Percentiles rank a stretch among this genome's conserved stretches.
Conservation (phyloP, 2,888 invertebrate genomes). For the Oxystoma pomonae region DNA sequence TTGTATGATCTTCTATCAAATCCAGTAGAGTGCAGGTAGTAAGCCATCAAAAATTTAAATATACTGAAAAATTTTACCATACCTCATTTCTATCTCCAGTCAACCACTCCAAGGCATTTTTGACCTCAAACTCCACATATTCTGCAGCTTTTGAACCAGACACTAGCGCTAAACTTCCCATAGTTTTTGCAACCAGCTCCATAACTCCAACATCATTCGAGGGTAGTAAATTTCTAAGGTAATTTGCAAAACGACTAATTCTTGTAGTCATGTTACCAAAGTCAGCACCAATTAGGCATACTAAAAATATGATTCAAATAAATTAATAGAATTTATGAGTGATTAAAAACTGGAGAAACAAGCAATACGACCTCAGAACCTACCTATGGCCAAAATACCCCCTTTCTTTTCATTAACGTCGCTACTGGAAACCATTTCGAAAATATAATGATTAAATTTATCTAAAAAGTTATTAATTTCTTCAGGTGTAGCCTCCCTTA, state of each 20-base stretch:
- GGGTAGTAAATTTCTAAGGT: slow-evolving; percentile 83
- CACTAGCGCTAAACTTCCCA: slow-evolving; percentile 86
- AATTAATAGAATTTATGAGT: no score
- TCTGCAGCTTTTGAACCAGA: slow-evolving; percentile 93
- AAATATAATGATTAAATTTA: slow-evolving; percentile 92
- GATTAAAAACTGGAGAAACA: not conserved
- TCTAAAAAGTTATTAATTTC: slow-evolving; percentile 89
- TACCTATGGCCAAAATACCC: slow-evolving; percentile 89
- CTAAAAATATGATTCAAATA: slow-evolving; percentile 51
- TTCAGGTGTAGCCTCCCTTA: slow-evolving; percentile 85
- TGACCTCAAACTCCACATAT: slow-evolving; percentile 97
- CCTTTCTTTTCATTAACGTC: slow-evolving; percentile 95
- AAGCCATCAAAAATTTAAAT: no score
- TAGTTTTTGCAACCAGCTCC: slow-evolving; percentile 93
- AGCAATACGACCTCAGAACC: slow-evolving; percentile 16
- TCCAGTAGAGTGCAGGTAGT: no score
- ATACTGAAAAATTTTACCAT: no score
- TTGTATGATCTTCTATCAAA: no score
- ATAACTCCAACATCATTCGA: slow-evolving; percentile 90
- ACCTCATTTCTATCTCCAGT: slow-evolving; percentile 84
- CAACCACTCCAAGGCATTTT: slow-evolving; percentile 93
- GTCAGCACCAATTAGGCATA: slow-evolving; percentile 90
- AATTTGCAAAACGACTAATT: slow-evolving; percentile 89
- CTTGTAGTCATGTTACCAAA: slow-evolving; percentile 87
- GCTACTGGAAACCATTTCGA: slow-evolving; percentile 91